Conservation (phyloP, 2,888 invertebrate species). For the Amblyjoppa proteus region DNA sequence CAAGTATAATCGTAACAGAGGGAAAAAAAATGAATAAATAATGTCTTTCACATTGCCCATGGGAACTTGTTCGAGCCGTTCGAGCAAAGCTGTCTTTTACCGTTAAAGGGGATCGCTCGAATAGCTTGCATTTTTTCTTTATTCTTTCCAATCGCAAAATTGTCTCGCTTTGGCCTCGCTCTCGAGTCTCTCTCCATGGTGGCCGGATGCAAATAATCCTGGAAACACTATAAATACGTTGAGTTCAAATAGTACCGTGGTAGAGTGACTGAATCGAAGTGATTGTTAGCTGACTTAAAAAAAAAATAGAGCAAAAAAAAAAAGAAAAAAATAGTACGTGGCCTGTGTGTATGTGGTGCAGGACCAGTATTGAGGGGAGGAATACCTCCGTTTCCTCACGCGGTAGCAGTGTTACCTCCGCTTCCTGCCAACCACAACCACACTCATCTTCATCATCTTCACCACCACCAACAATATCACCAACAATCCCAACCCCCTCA, state of each 20-base stretch:
- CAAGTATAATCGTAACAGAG: neutral
- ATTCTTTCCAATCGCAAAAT: conserved; percentile 28
- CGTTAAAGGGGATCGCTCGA: neutral
- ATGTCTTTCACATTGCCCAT: neutral
- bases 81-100: neutral
- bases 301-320: conserved; percentile 23
- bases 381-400: conserved; percentile 86
- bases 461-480: conserved; percentile 75
- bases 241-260: neutral
- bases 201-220: conserved; percentile 54
- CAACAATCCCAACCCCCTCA: conserved; percentile 82
- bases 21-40: neutral
- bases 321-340: conserved; percentile 74
- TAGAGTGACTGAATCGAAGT: neutral
- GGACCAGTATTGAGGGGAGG: conserved; percentile 83
- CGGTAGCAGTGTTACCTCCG: conserved; percentile 88
- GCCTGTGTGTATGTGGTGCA: conserved; percentile 80
- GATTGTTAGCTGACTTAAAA: neutral
- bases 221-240: neutral
- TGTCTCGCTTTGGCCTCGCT: conserved; percentile 51
- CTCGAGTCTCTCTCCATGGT: conserved; percentile 68
- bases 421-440: conserved; percentile 83
- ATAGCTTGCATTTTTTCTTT: conserved; percentile 37
- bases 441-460: conserved; percentile 79
- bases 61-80: conserved; percentile 2